phyloP scores from a whole-genome alignment of 2,888 invertebrate species.

The Ophonus ardosiacus region DNA sequence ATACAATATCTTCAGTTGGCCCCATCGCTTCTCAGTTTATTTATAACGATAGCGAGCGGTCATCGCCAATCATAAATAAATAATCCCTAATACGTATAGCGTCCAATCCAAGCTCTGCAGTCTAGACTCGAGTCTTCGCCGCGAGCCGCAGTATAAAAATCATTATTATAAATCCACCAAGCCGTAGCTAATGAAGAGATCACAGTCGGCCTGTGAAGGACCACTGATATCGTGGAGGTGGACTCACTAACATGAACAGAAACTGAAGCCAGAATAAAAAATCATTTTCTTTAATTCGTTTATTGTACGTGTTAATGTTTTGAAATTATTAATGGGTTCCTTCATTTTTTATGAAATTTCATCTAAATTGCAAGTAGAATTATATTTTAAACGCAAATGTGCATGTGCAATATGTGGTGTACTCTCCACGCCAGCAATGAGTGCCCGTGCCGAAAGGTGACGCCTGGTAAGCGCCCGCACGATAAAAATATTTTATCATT shows the following conservation, averaged over 20 bases:
- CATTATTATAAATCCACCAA: slow-evolving; percentile 45
- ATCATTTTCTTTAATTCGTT: no score
- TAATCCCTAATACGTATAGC: not conserved
- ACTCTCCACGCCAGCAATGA: no score
- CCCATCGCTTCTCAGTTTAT: not conserved
- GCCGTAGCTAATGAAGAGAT: slow-evolving; percentile 51
- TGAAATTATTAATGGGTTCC: no score
- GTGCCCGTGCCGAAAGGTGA: no score
- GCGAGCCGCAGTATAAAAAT: slow-evolving; percentile 43
- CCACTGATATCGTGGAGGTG: not conserved
- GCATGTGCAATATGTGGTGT: no score
- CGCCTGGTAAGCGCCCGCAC: no score
- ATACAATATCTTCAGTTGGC: not conserved
- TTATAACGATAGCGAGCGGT: not conserved
- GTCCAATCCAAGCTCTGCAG: not conserved
- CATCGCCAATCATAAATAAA: slow-evolving; percentile 33
- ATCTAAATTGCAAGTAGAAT: no score
- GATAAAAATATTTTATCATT: no score
- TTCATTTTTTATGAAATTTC: no score
- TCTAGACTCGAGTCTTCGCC: not conserved
- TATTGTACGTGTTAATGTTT: no score
- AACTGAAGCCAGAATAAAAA: not conserved
- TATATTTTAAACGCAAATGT: no score
- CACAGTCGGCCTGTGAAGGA: slow-evolving; percentile 6
- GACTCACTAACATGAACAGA: not conserved